Evolutionary conservation across 37 sponge, comb jelly and placozoan genomes (phyloP).

Genomic region (Crambe crambe): DNA sequence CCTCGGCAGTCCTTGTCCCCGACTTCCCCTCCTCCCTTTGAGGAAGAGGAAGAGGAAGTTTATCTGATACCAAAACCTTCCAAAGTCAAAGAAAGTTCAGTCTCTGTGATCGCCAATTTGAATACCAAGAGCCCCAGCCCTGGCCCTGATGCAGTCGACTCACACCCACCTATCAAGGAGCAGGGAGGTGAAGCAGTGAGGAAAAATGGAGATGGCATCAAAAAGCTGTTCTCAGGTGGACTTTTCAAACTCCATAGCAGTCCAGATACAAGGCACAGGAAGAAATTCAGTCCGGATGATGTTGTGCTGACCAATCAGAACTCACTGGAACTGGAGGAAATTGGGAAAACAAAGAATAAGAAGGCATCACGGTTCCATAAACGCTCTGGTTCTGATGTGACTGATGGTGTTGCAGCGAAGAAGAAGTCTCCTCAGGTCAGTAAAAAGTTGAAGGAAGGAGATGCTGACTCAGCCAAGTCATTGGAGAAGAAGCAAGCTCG

Average conservation of each 20-base stretch:
- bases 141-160: neutral
- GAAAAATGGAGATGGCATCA: neutral
- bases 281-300: neutral
- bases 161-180: neutral
- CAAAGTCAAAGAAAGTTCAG: neutral
- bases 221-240: neutral
- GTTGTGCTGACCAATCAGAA: neutral
- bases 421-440: neutral
- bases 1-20: neutral
- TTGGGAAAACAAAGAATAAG: neutral
- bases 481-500: neutral
- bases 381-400: neutral
- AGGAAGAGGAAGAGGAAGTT: neutral
- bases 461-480: too few species aligned
- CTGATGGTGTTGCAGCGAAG: neutral
- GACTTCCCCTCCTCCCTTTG: neutral
- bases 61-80: neutral
- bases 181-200: neutral
- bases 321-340: neutral
- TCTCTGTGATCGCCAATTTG: neutral
- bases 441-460: too few species aligned
- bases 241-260: neutral
- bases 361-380: neutral
- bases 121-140: slow-evolving; percentile 6
- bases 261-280: neutral